Base-by-base conservation (phyloP, 2,113 vertebrate species). In the Tetraodon nigroviridis region DNA sequence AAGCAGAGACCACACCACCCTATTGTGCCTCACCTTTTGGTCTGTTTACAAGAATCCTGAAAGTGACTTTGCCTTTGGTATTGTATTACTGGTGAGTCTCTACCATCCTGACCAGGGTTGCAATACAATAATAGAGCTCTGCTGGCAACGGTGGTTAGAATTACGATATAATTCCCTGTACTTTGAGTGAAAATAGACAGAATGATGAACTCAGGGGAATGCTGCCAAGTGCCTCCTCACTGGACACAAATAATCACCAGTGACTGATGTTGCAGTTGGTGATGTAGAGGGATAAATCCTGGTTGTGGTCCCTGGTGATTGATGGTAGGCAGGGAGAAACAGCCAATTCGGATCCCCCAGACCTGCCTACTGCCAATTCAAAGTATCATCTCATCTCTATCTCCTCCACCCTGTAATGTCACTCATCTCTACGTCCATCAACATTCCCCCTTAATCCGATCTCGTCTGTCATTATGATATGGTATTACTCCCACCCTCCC, bases 401-500 rank as follows among this genome's bases (percentile, higher is more conserved):
- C 45, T 65, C 13, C 61, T 71, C 18, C 19, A 53, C 58, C 61
- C 24, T 44, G 18, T 41, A 55, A 27, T 20, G 37, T 60, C 73
- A 65, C 57, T 83, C 71, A 81, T 78, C 69, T 78, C 68, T 42
- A 84, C 58, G 73, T 80, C 76, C 63, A 82, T 86, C 81, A 79
- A 78, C 80, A 78, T 79, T 69, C 75, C 70, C 53, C 19, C 58
- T 76, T 73, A 84, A 80, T 73, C 84, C 62, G 5, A 46, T 42
- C 68, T 24, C 58, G 80, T 87, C 80, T 84, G 79, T 84, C 83
- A 86, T 78, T 76, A 82, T 16, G n/a, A 64, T 75, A 82, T 86
- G 62, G 22, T 61, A 56, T 86, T 81, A 80, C 70, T 27, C 40
- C 50, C 58, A 18, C 62, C 56, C 67, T 13, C 56, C 51, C 42